Percentiles rank a stretch among this genome's conserved stretches.
These are phyloP conservation scores for Anguilla anguilla DNA, from an alignment of 2,797 vertebrate genomes.

Conservation along the genomic window DNA sequence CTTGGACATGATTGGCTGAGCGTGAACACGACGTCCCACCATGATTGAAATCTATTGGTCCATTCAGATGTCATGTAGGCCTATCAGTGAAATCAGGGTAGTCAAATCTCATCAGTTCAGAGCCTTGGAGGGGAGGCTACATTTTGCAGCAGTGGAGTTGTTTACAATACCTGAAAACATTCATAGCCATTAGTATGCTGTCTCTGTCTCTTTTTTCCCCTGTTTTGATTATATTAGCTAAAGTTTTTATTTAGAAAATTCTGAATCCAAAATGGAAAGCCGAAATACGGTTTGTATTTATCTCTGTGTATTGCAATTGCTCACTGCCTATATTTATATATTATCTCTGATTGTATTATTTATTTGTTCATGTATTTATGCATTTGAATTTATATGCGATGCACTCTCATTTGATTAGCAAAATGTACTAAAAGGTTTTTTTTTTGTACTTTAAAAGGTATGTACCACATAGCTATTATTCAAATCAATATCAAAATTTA, in stretches of 20 bases:
- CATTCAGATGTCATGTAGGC: background rate
- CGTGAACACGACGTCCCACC: too few species aligned
- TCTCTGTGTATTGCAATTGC: too few species aligned
- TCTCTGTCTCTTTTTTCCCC: background rate
- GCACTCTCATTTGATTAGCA: background rate
- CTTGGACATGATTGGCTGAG: background rate
- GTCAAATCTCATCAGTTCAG: too few species aligned
- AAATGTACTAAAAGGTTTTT: background rate
- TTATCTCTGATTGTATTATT: too few species aligned
- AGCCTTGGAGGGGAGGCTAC: too few species aligned
- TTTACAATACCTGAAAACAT: too few species aligned
- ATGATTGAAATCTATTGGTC: background rate
- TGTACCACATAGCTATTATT: background rate
- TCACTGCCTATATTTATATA: too few species aligned
- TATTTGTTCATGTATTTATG: too few species aligned
- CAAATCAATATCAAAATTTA: background rate
- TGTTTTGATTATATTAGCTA: background rate
- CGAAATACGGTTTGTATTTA: too few species aligned
- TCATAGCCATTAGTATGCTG: background rate
- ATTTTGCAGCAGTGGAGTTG: too few species aligned
- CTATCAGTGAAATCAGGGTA: background rate
- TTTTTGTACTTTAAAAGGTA: background rate
- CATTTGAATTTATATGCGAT: background rate
- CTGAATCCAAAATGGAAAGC: too few species aligned
- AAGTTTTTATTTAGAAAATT: too few species aligned